Conservation (phyloP, 2,888 invertebrate genomes). For the Agrilus biguttatus region DNA sequence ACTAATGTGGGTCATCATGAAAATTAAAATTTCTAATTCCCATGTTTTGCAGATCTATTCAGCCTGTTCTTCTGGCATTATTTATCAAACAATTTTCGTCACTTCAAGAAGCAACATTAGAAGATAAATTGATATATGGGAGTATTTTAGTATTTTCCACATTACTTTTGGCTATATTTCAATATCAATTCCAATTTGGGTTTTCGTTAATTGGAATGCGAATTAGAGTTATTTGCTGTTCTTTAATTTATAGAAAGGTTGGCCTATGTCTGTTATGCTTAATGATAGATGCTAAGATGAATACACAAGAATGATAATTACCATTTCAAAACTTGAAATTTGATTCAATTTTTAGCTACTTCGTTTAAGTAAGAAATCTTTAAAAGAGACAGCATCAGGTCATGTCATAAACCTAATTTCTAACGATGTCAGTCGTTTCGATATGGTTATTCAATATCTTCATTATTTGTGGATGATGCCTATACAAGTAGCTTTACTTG, state of each 20-base stretch:
- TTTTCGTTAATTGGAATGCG: conserved; percentile 54
- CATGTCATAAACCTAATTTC: conserved; percentile 73
- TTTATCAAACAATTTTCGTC: conserved; percentile 8
- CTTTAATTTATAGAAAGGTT: conserved; percentile 64
- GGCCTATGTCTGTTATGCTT: too few species aligned
- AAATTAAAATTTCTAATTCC: too few species aligned
- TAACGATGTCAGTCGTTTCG: conserved; percentile 72
- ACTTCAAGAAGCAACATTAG: background rate
- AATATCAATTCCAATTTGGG: conserved; percentile 43
- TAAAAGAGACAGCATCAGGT: conserved; percentile 69
- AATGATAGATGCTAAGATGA: too few species aligned
- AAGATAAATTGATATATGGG: conserved; percentile 12
- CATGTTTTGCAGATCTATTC: conserved; percentile 6
- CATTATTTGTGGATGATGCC: conserved; percentile 74
- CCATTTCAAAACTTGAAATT: too few species aligned
- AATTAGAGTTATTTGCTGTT: conserved; percentile 56
- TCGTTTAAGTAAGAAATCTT: conserved; percentile 47
- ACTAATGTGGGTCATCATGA: too few species aligned
- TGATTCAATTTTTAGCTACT: conserved; percentile 34
- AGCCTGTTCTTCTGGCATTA: conserved; percentile 8
- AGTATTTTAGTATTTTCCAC: conserved; percentile 9
- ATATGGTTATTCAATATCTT: conserved; percentile 49
- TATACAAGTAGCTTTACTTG: conserved; percentile 48
- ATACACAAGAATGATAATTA: too few species aligned
- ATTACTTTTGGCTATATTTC: conserved; percentile 20